Evolutionary conservation across 2,797 vertebrate genomes (phyloP).

Genomic region (Enteromius mattozi): DNA sequence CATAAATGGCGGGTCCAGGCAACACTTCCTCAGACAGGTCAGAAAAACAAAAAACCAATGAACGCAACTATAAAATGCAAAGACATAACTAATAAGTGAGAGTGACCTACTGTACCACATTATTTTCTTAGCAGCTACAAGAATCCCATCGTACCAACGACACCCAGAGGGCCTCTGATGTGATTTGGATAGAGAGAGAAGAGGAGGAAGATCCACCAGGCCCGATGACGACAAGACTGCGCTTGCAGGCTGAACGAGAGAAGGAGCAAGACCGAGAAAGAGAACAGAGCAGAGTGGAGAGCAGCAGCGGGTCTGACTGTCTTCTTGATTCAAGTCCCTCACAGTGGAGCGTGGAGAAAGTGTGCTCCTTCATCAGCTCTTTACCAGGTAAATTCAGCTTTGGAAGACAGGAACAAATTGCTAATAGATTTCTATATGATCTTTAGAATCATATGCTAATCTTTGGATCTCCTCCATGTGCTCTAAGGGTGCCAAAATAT

Average conservation of each 20-base stretch:
- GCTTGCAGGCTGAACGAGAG: slow-evolving; percentile 81
- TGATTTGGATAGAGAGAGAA: slow-evolving; percentile 48
- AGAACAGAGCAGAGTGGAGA: slow-evolving; percentile 68
- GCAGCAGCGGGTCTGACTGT: slow-evolving; percentile 71
- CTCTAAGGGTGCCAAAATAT: slow-evolving; percentile 84
- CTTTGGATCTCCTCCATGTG: background rate
- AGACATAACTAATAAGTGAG: background rate
- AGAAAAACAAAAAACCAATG: slow-evolving; percentile 23
- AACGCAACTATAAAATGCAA: background rate
- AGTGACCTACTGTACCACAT: background rate
- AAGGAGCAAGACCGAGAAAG: slow-evolving; percentile 63
- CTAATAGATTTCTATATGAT: background rate
- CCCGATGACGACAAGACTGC: slow-evolving; percentile 89
- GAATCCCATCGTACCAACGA: slow-evolving; percentile 47
- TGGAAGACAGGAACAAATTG: background rate
- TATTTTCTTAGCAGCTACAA: slow-evolving; percentile 47
- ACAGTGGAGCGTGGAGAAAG: slow-evolving; percentile 89
- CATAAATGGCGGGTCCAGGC: slow-evolving; percentile 81
- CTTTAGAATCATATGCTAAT: background rate
- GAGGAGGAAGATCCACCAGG: slow-evolving; percentile 71
- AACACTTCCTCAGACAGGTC: slow-evolving; percentile 88
- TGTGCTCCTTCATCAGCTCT: slow-evolving; percentile 88
- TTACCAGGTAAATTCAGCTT: slow-evolving; percentile 81
- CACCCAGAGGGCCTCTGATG: slow-evolving; percentile 38
- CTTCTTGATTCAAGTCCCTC: slow-evolving; percentile 79